These are phyloP conservation scores for Hyposoter dolosus DNA, from an alignment of 2,888 invertebrate genomes.

Conservation along the genomic window DNA sequence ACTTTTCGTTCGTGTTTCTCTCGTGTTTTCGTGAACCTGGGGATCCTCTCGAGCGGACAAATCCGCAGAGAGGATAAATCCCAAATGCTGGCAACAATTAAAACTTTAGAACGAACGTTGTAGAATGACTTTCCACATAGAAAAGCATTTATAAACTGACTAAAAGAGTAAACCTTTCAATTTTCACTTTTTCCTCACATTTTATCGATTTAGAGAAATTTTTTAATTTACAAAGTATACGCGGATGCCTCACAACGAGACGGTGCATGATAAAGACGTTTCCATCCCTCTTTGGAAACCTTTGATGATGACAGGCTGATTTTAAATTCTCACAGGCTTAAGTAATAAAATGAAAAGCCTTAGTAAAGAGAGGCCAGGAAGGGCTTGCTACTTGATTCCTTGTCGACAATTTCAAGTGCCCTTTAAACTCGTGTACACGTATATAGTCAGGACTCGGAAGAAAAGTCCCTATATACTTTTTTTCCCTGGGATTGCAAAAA, in stretches of 20 bases:
- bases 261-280: background rate
- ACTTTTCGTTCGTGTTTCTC: slow-evolving; percentile 20
- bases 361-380: background rate
- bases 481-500: background rate
- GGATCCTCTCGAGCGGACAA: slow-evolving; percentile 28
- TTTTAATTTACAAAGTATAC: background rate
- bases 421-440: background rate
- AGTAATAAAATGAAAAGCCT: slow-evolving; percentile 15
- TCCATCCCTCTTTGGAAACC: background rate
- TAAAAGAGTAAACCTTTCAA: background rate
- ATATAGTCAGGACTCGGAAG: background rate
- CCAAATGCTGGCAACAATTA: slow-evolving; percentile 6
- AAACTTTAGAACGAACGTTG: slow-evolving; percentile 39
- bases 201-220: background rate
- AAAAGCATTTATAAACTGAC: background rate
- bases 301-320: background rate
- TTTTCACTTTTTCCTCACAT: background rate
- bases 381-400: slow-evolving; percentile 6
- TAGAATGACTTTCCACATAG: background rate
- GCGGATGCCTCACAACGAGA: background rate
- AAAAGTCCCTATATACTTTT: background rate
- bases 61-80: slow-evolving; percentile 34
- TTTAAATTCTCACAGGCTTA: background rate
- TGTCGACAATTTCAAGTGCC: slow-evolving; percentile 24
- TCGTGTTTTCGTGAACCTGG: background rate